phyloP scores from a whole-genome alignment of 1,140 invertebrate genomes.

The Paramacrobiotus metropolitanus region DNA sequence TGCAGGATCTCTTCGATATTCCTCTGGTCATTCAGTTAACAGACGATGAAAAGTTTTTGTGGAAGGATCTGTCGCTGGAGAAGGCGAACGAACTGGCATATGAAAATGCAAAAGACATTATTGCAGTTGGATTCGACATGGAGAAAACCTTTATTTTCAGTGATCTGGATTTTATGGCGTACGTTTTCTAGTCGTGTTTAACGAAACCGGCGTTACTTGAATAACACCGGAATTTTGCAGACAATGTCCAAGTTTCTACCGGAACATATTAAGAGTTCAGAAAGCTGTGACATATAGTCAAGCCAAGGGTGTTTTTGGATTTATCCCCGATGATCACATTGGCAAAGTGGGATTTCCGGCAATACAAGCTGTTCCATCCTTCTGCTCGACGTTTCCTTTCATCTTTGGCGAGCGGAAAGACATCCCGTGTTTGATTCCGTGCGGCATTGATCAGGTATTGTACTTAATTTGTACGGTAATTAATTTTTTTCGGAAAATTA shows the following conservation, averaged over 20 bases:
- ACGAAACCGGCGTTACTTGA: too few relatives aligned
- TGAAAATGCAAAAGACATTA: conserved; percentile 93
- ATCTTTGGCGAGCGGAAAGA: conserved; percentile 61
- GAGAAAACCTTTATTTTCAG: conserved; percentile 95
- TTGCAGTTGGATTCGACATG: conserved; percentile 83
- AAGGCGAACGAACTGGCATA: conserved; percentile 57
- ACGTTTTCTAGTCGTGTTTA: conserved; percentile 18
- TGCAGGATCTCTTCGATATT: conserved; percentile 92
- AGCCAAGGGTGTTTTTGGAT: conserved; percentile 77
- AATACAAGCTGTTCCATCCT: conserved; percentile 78
- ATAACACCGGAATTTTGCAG: too few relatives aligned
- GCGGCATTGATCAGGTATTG: conserved; percentile 93
- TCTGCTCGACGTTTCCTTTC: conserved; percentile 80
- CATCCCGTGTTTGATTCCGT: conserved; percentile 78
- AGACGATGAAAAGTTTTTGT: conserved; percentile 94
- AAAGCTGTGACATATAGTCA: conserved; percentile 89
- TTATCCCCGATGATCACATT: conserved; percentile 74
- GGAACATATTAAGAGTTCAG: conserved; percentile 70
- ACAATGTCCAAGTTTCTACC: conserved; percentile 59
- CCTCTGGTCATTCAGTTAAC: conserved; percentile 88
- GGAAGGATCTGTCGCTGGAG: conserved; percentile 82
- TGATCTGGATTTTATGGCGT: conserved; percentile 83
- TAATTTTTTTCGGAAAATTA: too few relatives aligned
- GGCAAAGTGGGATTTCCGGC: conserved; percentile 93
- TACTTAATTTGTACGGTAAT: too few relatives aligned